A percentile compares a stretch with the other conserved stretches of the same genome.
Conservation (phyloP, 2,888 invertebrate genomes). For the Chrysolina oricalcia region DNA sequence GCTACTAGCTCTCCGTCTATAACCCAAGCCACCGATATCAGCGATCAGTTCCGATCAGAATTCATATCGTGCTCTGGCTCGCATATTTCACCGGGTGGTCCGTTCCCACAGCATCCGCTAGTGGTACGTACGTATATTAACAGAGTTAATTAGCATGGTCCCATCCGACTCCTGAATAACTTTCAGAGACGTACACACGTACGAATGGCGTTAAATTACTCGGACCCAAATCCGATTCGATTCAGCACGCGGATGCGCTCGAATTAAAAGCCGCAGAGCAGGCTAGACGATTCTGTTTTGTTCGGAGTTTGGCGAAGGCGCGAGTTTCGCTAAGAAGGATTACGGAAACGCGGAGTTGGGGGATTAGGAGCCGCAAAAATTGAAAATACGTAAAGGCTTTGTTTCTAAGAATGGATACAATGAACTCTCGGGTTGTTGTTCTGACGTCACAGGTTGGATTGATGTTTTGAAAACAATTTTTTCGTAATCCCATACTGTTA, state of each 20-base stretch:
- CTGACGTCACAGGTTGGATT: too few relatives aligned
- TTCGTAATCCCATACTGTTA: too few relatives aligned
- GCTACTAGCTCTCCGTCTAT: too few relatives aligned
- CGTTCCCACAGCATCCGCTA: conserved; percentile 3
- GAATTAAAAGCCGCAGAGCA: conserved; percentile 43
- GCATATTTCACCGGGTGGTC: conserved; percentile 10
- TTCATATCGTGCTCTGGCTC: neutral
- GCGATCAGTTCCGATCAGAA: neutral
- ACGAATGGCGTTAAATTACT: conserved; percentile 62
- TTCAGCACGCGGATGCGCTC: conserved; percentile 37
- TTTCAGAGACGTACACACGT: conserved; percentile 35
- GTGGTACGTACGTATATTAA: neutral
- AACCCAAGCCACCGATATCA: neutral
- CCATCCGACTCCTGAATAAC: neutral
- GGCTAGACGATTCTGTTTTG: conserved; percentile 8
- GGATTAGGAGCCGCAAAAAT: neutral
- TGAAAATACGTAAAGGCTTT: neutral
- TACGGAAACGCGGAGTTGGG: neutral
- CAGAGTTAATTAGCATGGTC: conserved; percentile 13
- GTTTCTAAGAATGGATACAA: neutral
- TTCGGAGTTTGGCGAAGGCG: neutral
- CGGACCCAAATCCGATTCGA: conserved; percentile 58
- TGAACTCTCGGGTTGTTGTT: neutral
- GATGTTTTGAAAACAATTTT: too few relatives aligned
- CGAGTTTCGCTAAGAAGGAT: conserved; percentile 1